A percentile compares a stretch with the other conserved stretches of the same genome.
Conservation (phyloP, 1,140 invertebrate genomes). For the Caenorhabditis brenneri region DNA sequence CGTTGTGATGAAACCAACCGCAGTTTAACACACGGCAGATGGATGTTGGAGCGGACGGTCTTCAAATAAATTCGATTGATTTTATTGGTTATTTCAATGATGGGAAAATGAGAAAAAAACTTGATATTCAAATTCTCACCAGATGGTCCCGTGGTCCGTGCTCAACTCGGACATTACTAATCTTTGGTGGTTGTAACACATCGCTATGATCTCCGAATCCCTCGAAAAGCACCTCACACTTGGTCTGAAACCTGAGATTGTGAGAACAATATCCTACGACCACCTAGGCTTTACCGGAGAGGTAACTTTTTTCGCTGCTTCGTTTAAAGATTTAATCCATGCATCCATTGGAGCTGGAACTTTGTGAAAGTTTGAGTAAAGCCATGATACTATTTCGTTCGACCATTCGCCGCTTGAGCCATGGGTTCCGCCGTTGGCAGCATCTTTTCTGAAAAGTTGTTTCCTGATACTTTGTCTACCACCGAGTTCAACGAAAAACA, state of each 20-base stretch:
- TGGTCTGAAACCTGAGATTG: conserved; percentile 54
- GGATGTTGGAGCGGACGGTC: conserved; percentile 54
- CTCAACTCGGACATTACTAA: conserved; percentile 57
- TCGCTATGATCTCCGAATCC: conserved; percentile 57
- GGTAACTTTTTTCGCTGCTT: conserved; percentile 58
- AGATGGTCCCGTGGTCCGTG: conserved; percentile 58
- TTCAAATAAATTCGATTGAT: conserved; percentile 15
- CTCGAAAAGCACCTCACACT: conserved; percentile 60
- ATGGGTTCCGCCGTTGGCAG: background rate
- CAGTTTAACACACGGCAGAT: conserved; percentile 55
- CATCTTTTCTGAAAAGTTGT: conserved; percentile 40
- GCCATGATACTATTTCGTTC: conserved; percentile 59
- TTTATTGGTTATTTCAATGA: background rate
- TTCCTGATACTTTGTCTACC: background rate
- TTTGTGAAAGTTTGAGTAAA: conserved; percentile 56
- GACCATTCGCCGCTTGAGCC: conserved; percentile 53
- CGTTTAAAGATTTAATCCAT: conserved; percentile 59
- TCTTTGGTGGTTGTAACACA: conserved; percentile 53
- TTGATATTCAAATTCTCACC: conserved; percentile 30
- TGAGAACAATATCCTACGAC: background rate
- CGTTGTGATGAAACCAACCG: conserved; percentile 57
- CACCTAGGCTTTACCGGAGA: conserved; percentile 46
- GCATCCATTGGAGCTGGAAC: conserved; percentile 57
- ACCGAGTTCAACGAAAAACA: background rate
- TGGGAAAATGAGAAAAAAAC: background rate